A percentile compares a stretch with the other conserved stretches of the same genome.
These are phyloP conservation scores for Prosopocoilus inquinatus DNA, from an alignment of 2,888 invertebrate genomes.

Conservation along the genomic window DNA sequence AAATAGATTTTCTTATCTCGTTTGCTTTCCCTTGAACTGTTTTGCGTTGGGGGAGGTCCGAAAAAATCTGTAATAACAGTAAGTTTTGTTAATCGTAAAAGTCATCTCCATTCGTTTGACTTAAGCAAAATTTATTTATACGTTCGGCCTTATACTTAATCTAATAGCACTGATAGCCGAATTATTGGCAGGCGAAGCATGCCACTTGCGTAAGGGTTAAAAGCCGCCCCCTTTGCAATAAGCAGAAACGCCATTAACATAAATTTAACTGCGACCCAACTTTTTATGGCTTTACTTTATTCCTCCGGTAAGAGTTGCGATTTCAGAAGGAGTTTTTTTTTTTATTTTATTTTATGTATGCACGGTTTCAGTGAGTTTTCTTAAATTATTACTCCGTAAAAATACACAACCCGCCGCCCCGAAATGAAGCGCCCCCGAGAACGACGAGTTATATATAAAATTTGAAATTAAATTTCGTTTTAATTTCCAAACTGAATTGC, in stretches of 20 bases:
- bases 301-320: conserved; percentile 33
- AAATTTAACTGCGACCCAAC: conserved; percentile 39
- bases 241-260: conserved; percentile 40
- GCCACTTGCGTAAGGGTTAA: conserved; percentile 3
- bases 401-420: conserved; percentile 6
- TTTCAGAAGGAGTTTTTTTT: conserved; percentile 35
- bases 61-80: no score
- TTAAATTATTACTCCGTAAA: conserved; percentile 26
- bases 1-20: no score
- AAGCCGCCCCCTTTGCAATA: conserved; percentile 18
- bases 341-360: conserved; percentile 32
- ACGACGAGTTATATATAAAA: conserved; percentile 12
- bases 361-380: conserved; percentile 31
- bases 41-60: no score
- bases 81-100: no score
- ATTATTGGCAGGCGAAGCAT: no score
- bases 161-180: no score
- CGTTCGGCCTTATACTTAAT: no score
- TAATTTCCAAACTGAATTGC: conserved; percentile 4
- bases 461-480: conserved; percentile 12
- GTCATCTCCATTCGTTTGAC: no score
- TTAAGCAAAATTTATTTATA: no score
- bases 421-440: conserved; percentile 9
- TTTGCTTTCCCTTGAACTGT: no score
- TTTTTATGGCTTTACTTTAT: conserved; percentile 41